Base-by-base conservation (phyloP, 2,113 vertebrate genomes). In the Ascaphus truei region DNA sequence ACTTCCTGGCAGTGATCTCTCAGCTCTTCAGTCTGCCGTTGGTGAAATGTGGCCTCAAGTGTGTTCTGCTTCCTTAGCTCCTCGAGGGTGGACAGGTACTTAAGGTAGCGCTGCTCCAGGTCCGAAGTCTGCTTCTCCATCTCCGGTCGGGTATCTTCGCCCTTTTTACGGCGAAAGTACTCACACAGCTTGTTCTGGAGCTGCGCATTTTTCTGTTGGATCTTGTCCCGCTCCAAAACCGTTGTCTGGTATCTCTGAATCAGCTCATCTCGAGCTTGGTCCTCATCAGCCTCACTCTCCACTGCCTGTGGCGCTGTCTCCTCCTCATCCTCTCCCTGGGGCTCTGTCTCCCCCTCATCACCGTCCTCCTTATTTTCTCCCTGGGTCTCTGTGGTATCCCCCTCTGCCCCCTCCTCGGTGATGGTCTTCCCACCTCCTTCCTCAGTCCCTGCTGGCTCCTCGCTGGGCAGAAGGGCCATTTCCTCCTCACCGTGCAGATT, bases 131-230 rank as follows among this genome's bases (percentile, higher is more conserved):
- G 30, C 5, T 80, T 72, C 3, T 30, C 71, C 0, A 74, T 48
- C 59, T 80, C 83, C 0, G 18, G 3, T 43, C 30, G 64, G 1
- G 10, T 10, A 5, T 68, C 37, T 6, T 85, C 78, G 1, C 48
- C 34, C 22, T 72, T 68, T 67, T 82, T 89, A 37, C 51, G 83
- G 8, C 68, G 68, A 57, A 94, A 73, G 29, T 84, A 71, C 22
- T 84, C 81, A 0, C 26, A 75, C 60, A 95, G 81, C 77, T 73
- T 82, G 51, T 71, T 37, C 76, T 94, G 92, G 62, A 94, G 77
- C 71, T 77, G 80, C 2, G 13, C 0, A 59, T 75, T 89, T 26
- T 48, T 72, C 22, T 77, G 81, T n/a, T 23, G 80, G 63, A 81
- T 79, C 11, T 50, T 72, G 7, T 77, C 56, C 1, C 76, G 77